Percentiles rank a stretch among this genome's conserved stretches.
These are phyloP conservation scores for Ormyrus pomaceus DNA, from an alignment of 2,888 invertebrate species.

Conservation along the genomic window DNA sequence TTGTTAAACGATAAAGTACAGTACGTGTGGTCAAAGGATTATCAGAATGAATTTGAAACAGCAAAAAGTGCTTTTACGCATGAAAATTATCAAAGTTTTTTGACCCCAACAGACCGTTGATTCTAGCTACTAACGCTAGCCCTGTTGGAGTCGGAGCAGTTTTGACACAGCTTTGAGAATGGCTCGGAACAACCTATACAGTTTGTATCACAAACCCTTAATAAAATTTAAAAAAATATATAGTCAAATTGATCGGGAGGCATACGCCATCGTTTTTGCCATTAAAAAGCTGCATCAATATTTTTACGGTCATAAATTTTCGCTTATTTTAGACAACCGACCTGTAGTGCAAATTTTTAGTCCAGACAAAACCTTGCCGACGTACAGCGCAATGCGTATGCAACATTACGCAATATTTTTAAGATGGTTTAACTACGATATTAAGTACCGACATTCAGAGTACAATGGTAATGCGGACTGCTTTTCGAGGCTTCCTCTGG, in stretches of 20 bases:
- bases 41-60: conserved; percentile 12
- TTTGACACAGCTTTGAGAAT: conserved; percentile 13
- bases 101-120: conserved; percentile 55
- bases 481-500: conserved; percentile 54
- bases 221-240: conserved; percentile 6
- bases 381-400: conserved; percentile 58
- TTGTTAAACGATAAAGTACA: background rate
- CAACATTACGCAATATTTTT: conserved; percentile 60
- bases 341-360: conserved; percentile 17
- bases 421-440: conserved; percentile 56
- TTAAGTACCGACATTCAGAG: conserved; percentile 44
- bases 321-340: background rate
- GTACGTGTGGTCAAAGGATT: conserved; percentile 17
- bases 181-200: background rate
- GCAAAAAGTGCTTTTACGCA: conserved; percentile 61
- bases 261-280: conserved; percentile 16
- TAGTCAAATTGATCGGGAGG: conserved; percentile 17
- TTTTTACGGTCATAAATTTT: conserved; percentile 10
- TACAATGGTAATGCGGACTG: conserved; percentile 59
- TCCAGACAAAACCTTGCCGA: background rate
- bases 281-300: conserved; percentile 20
- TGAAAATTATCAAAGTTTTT: conserved; percentile 56
- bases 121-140: conserved; percentile 44
- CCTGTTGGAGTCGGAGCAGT: conserved; percentile 35
- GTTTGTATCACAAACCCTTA: background rate